Percentiles rank a stretch among this genome's conserved stretches.
Conservation (phyloP, 2,797 vertebrate species). For the Eulemur coronatus region DNA sequence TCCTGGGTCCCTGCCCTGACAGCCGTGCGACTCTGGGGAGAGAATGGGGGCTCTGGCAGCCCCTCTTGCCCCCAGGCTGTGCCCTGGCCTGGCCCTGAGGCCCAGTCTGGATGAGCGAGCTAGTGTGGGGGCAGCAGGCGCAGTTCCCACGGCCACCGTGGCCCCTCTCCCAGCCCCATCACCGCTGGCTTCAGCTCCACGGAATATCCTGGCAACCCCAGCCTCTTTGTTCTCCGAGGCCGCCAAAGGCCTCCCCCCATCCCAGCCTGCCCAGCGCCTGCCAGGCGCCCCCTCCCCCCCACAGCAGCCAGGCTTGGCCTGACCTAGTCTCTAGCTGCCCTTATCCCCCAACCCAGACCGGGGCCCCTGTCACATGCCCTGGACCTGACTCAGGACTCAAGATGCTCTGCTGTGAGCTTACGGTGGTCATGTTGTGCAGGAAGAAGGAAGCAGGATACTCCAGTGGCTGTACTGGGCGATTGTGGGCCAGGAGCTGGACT, state of each 20-base stretch:
- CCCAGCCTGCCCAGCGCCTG: slow-evolving; percentile 49
- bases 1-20: neutral
- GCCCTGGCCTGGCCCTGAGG: neutral
- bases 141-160: slow-evolving; percentile 57
- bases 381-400: neutral
- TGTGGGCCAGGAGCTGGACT: neutral
- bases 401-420: neutral
- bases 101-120: neutral
- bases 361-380: neutral
- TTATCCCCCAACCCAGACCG: neutral
- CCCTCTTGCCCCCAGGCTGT: neutral
- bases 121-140: slow-evolving; percentile 53
- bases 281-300: neutral
- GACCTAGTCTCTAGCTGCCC: slow-evolving; percentile 45
- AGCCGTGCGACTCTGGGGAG: neutral
- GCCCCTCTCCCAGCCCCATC: slow-evolving; percentile 52
- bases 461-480: neutral
- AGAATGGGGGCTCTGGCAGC: neutral
- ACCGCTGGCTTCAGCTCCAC: slow-evolving; percentile 48
- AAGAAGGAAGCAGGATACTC: slow-evolving; percentile 1
- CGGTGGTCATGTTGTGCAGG: neutral
- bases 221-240: slow-evolving; percentile 73
- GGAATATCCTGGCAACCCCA: slow-evolving; percentile 77
- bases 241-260: slow-evolving; percentile 60
- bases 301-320: slow-evolving; percentile 3